These are phyloP conservation scores for Orycteropus afer DNA, from an alignment of 2,113 vertebrate species.

Conservation along the genomic window DNA sequence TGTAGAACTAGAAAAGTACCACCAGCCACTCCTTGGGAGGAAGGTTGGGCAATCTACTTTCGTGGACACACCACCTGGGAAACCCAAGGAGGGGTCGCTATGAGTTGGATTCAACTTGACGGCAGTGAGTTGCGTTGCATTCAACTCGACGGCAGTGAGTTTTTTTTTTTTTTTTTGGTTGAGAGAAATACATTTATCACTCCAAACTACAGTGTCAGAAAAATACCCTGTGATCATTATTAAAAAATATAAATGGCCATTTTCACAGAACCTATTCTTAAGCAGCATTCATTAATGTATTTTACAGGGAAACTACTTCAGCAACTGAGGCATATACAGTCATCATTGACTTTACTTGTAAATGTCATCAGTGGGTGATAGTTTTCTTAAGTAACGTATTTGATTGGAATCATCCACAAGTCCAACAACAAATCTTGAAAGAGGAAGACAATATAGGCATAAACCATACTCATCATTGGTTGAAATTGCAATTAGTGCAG, in stretches of 20 bases:
- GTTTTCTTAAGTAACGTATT: conserved; percentile 23
- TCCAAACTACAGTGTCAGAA: conserved; percentile 14
- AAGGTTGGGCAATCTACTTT: too few species aligned
- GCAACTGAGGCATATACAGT: too few species aligned
- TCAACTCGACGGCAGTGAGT: too few species aligned
- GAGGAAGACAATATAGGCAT: not conserved
- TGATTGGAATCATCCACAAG: not conserved
- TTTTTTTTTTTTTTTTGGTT: too few species aligned
- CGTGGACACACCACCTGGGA: too few species aligned
- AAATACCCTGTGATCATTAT: conserved; percentile 13
- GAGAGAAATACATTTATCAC: conserved; percentile 37
- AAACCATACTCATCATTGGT: not conserved
- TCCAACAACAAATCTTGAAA: not conserved
- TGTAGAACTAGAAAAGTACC: too few species aligned
- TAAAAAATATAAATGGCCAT: conserved; percentile 40
- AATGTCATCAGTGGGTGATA: too few species aligned
- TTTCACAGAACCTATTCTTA: conserved; percentile 3
- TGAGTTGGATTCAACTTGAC: too few species aligned
- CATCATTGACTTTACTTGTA: too few species aligned
- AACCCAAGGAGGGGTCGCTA: too few species aligned
- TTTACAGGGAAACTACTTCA: conserved; percentile 18
- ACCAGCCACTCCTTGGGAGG: too few species aligned
- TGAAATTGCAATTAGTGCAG: not conserved
- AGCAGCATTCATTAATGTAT: not conserved
- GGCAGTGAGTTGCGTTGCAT: too few species aligned